Evolutionary conservation across 1,140 invertebrate species (phyloP).

Genomic region (Tetraneura akinire): DNA sequence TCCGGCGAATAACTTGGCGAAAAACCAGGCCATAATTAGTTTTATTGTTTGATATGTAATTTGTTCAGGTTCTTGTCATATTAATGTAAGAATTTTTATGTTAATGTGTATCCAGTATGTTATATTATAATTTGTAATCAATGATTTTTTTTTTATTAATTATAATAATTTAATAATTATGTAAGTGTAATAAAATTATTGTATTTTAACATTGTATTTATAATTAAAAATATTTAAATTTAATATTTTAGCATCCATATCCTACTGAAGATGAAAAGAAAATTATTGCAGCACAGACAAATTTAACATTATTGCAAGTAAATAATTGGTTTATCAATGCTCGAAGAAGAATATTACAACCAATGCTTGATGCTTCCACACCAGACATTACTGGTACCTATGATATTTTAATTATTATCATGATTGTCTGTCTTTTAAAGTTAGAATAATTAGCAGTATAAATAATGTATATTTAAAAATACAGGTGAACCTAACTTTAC

Average conservation of each 20-base stretch:
- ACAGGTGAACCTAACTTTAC: slow-evolving; percentile 38
- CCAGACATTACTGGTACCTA: slow-evolving; percentile 54
- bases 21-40: no score
- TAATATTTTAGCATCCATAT: slow-evolving; percentile 74
- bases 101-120: no score
- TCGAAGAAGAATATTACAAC: slow-evolving; percentile 84
- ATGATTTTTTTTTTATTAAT: no score
- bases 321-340: slow-evolving; percentile 96
- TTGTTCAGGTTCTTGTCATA: no score
- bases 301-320: slow-evolving; percentile 79
- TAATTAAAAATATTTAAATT: no score
- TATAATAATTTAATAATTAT: no score
- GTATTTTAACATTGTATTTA: no score
- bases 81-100: no score
- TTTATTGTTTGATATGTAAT: no score
- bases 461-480: slow-evolving; percentile 1
- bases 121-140: no score
- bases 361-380: slow-evolving; percentile 77
- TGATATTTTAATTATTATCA: background rate
- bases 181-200: no score
- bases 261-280: slow-evolving; percentile 91
- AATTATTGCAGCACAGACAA: slow-evolving; percentile 83
- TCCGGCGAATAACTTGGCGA: no score
- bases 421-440: background rate
- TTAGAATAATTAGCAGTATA: background rate